These are phyloP conservation scores for Sphenodon punctatus DNA, from an alignment of 2,797 vertebrate species.

Conservation along the genomic window DNA sequence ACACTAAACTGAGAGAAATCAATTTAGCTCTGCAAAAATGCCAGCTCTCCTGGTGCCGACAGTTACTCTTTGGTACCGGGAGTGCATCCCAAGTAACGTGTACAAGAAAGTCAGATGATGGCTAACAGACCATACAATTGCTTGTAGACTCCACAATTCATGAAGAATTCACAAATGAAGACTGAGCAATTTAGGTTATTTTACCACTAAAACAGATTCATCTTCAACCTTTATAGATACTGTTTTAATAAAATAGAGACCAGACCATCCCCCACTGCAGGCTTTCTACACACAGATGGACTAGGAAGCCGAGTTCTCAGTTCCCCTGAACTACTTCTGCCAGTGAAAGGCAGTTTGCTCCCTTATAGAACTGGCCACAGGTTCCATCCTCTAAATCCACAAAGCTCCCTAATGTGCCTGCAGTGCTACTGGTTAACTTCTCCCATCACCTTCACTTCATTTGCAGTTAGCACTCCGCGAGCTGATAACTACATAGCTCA, in stretches of 20 bases:
- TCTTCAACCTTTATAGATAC: not conserved
- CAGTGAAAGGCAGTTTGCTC: not conserved
- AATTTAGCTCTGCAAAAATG: not conserved
- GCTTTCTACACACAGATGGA: not conserved
- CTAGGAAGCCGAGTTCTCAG: not conserved
- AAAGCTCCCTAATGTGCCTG: not conserved
- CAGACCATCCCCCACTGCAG: not conserved
- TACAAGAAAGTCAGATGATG: not conserved
- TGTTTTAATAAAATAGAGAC: not conserved
- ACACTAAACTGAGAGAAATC: not conserved
- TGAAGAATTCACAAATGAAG: not conserved
- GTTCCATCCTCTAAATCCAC: not conserved
- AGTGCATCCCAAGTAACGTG: no score
- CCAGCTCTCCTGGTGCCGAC: not conserved
- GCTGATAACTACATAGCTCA: no score
- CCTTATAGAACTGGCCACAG: not conserved
- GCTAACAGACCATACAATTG: not conserved
- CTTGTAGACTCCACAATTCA: accelerated
- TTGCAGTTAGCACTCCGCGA: no score
- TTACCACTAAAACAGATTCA: not conserved
- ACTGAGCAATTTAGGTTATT: not conserved
- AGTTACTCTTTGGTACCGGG: no score
- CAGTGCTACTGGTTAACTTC: not conserved
- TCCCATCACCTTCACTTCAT: not conserved
- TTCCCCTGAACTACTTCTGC: not conserved